phyloP scores from a whole-genome alignment of 2,888 invertebrate species.

The Uropetala carovei region DNA sequence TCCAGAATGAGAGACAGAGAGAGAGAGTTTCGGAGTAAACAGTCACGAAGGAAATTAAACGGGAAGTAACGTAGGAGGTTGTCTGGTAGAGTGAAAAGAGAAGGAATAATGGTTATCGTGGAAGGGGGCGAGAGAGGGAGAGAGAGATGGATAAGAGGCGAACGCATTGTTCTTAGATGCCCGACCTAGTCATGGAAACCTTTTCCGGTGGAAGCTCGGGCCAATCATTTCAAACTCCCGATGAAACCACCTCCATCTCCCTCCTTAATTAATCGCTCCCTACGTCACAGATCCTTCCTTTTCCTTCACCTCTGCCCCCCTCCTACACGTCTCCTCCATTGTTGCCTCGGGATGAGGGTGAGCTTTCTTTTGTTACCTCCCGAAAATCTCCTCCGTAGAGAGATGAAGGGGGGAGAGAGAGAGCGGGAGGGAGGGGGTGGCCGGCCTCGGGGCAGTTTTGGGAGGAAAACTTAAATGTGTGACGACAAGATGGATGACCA shows the following conservation, averaged over 20 bases:
- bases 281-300: neutral
- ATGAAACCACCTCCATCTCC: neutral
- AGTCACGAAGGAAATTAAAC: constrained; percentile 19
- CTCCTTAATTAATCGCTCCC: constrained; percentile 57
- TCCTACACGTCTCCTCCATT: neutral
- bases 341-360: neutral
- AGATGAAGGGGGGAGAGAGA: neutral
- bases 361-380: neutral
- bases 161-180: constrained; percentile 35
- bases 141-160: neutral
- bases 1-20: neutral
- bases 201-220: neutral
- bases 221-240: constrained; percentile 16
- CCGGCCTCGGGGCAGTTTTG: constrained; percentile 24
- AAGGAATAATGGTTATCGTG: neutral
- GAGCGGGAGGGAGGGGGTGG: neutral
- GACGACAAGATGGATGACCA: constrained; percentile 1
- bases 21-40: neutral
- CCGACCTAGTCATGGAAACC: constrained; percentile 3
- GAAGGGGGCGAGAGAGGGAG: neutral
- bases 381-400: neutral
- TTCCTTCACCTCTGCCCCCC: neutral
- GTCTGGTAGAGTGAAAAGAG: neutral
- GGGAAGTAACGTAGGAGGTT: neutral
- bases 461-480: neutral